Percentiles rank a stretch among this genome's conserved stretches.
These are phyloP conservation scores for Conops quadrifasciatus DNA, from an alignment of 2,888 invertebrate species.

Conservation along the genomic window DNA sequence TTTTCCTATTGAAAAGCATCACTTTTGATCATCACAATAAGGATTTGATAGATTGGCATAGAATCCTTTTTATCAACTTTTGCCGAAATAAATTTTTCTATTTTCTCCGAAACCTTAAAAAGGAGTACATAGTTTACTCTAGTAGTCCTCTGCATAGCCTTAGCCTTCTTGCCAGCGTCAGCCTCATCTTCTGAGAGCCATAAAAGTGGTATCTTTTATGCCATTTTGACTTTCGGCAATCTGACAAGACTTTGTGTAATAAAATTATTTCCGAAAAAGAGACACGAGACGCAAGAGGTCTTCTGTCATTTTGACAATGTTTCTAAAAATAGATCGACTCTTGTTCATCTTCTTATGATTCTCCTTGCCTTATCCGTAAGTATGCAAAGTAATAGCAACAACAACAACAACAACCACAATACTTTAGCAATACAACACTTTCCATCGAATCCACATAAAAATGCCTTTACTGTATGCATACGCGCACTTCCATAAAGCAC, in stretches of 20 bases:
- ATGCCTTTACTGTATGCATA: constrained; percentile 1
- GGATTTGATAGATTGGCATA: constrained; percentile 3
- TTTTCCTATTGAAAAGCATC: constrained; percentile 7
- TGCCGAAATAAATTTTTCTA: not conserved
- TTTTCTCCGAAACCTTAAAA: not conserved
- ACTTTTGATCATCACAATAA: not conserved
- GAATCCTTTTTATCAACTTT: not conserved
- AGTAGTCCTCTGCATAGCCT: not conserved
- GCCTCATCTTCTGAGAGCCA: not conserved
- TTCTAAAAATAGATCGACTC: too few species aligned
- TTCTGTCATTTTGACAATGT: not conserved
- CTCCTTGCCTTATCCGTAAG: too few species aligned
- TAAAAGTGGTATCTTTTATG: constrained; percentile 24
- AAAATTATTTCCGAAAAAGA: constrained; percentile 1
- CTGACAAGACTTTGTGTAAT: not conserved
- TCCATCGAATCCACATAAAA: constrained; percentile 3
- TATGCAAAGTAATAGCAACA: too few species aligned
- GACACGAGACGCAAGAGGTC: not conserved
- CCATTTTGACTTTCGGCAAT: not conserved
- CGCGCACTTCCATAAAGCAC: constrained; percentile 28
- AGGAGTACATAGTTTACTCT: not conserved
- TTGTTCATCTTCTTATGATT: too few species aligned
- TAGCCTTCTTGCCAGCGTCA: constrained; percentile 2
- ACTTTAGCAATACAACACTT: constrained; percentile 8
- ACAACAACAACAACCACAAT: too few species aligned